phyloP scores from a whole-genome alignment of 2,113 vertebrate genomes.

The Pseudorectes ferrugineus region DNA sequence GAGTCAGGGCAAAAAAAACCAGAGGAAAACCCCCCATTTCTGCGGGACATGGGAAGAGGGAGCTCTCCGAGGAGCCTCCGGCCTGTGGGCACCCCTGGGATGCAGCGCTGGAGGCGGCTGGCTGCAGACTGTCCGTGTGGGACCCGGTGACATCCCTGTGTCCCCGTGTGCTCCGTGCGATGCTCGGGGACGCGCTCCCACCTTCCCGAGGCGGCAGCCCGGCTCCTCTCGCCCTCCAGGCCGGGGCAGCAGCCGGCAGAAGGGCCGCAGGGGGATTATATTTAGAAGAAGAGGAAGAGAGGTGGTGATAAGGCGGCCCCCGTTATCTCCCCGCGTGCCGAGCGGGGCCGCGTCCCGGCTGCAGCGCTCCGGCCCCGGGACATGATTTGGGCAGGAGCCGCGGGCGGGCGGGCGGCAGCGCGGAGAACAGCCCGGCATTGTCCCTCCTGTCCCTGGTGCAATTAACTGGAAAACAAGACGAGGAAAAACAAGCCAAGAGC shows the following conservation, averaged over 20 bases:
- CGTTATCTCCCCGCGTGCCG: conserved; percentile 8
- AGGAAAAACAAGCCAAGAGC: conserved; percentile 39
- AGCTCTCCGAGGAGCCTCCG: rapidly evolving
- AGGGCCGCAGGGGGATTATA: conserved; percentile 57
- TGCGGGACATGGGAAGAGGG: not conserved
- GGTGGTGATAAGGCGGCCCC: conserved; percentile 41
- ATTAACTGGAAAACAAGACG: conserved; percentile 67
- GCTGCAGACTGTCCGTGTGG: not conserved
- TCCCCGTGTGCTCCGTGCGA: not conserved
- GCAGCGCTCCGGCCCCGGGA: not conserved
- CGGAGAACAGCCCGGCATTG: conserved; percentile 67
- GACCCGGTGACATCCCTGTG: not conserved
- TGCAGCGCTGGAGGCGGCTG: not conserved
- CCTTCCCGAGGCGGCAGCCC: not conserved
- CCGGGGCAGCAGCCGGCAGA: not conserved
- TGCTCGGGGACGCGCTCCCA: not conserved
- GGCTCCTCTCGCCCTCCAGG: not conserved
- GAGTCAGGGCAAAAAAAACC: not conserved
- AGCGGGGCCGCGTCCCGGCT: not conserved
- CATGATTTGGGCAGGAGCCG: conserved; percentile 1
- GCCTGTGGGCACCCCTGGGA: rapidly evolving
- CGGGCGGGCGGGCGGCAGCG: not conserved
- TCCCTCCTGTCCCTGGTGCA: conserved; percentile 36
- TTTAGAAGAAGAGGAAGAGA: conserved; percentile 66
- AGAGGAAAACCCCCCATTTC: not conserved